Evolutionary conservation across 2,113 vertebrate species (phyloP), one percentile per base, ranked within the genome.

Genomic region (Petroica traversi): DNA sequence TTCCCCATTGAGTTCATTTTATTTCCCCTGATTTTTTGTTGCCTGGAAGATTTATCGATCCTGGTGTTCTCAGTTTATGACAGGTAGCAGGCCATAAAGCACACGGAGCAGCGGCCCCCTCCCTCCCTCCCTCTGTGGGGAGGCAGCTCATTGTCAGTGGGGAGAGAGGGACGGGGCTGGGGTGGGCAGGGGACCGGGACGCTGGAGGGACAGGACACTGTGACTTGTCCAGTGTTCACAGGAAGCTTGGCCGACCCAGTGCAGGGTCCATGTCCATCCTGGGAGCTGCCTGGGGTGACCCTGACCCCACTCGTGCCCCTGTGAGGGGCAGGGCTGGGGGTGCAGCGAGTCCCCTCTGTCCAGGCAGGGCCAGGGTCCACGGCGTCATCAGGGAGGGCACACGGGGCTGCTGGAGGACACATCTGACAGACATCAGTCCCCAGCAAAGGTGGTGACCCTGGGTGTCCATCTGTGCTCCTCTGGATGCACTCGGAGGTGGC

Each of bases 41-140:
- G 89, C 84, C 71, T 64, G 71, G 80, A 95, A 96, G 95, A 96
- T 92, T 95, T 94, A 87, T 94, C 7, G 85, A 77, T 91, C 88
- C 96, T 95, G 93, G 41, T 95, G 89, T 85, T 71, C 96, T 80
- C 91, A 76, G 94, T 96, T 96, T 97, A 97, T 96, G 96, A 96
- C 85, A 90, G 95, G 93, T 85, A 95, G 85, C 83, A 84, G 69
- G 41, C 73, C 69, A 96, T 97, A 95, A 96, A 97, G 69, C 92
- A 92, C 57, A 7, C 1, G 2, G 69, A 73, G 68, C 81, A 24
- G 64, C 2, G 11, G 90, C 90, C 78, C 86, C 17, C 19, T 52
- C 78, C 90, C 61, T 71, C 67, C 82, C 41, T 40, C 7, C 14
- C 0, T 0, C 72, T 1, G n/a, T 5, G 36, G 41, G 88, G 85